These are phyloP conservation scores for Corythaeola cristata DNA, from an alignment of 2,113 vertebrate species.

Conservation along the genomic window DNA sequence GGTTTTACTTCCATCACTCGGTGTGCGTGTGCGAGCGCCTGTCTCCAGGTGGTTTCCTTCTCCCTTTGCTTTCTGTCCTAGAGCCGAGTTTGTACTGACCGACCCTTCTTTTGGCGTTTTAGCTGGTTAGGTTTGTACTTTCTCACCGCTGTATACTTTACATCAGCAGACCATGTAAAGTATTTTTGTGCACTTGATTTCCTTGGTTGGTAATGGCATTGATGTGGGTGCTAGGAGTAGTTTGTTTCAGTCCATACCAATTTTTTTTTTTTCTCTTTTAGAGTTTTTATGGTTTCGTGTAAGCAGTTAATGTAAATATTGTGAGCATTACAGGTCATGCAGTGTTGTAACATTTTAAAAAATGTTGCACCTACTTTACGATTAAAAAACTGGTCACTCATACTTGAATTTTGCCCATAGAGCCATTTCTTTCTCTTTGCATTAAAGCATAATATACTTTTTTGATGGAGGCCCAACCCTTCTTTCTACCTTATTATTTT, in stretches of 20 bases:
- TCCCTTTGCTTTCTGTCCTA: conserved; percentile 37
- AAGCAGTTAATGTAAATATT: conserved; percentile 95
- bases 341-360: conserved; percentile 93
- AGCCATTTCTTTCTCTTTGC: conserved; percentile 82
- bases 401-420: conserved; percentile 85
- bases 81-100: conserved; percentile 56
- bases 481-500: conserved; percentile 71
- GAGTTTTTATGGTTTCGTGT: conserved; percentile 85
- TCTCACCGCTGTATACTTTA: conserved; percentile 82
- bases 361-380: conserved; percentile 95
- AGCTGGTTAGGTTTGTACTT: conserved; percentile 76
- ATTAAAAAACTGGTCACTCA: conserved; percentile 96
- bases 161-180: conserved; percentile 82
- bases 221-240: conserved; percentile 84
- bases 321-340: conserved; percentile 94
- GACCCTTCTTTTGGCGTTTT: conserved; percentile 67
- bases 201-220: conserved; percentile 75
- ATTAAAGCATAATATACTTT: conserved; percentile 72
- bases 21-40: not conserved
- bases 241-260: conserved; percentile 79
- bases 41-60: not conserved
- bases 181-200: conserved; percentile 84
- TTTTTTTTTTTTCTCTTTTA: conserved; percentile 57
- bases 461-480: conserved; percentile 75
- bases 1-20: conserved; percentile 20